Evolutionary conservation across 2,797 vertebrate genomes (phyloP).

Genomic region (Macropus fuliginosus): DNA sequence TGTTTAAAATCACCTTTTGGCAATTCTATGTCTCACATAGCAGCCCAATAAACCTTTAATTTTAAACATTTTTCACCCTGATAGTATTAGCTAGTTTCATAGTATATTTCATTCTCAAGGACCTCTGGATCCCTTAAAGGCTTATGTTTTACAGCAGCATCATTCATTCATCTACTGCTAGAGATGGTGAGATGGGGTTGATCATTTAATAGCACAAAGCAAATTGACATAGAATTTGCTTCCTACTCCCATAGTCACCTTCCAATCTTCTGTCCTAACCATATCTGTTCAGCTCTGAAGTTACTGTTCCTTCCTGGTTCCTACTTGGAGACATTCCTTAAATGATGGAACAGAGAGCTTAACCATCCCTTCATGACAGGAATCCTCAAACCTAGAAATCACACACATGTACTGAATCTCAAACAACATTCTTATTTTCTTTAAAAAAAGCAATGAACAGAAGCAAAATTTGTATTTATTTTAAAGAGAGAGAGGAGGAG

Average conservation of each 20-base stretch:
- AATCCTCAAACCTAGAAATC: neutral
- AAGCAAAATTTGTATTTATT: neutral
- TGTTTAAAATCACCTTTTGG: neutral
- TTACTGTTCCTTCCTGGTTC: neutral
- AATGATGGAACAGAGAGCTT: neutral
- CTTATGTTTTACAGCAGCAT: neutral
- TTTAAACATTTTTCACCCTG: neutral
- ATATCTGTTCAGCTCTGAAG: neutral
- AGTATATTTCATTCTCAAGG: neutral
- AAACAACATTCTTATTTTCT: neutral
- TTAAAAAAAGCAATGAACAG: neutral
- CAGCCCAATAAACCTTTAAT: neutral
- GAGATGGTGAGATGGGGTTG: neutral
- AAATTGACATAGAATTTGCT: neutral
- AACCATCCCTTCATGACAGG: neutral
- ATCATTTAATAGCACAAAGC: neutral
- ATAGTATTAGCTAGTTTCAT: neutral
- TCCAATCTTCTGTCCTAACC: neutral
- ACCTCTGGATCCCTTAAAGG: neutral
- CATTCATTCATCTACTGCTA: neutral
- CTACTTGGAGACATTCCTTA: neutral
- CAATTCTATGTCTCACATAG: neutral
- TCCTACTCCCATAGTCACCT: neutral
- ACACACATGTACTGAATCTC: neutral
- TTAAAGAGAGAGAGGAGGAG: neutral